Conservation (phyloP, 2,113 vertebrate species). For the Psophia crepitans region DNA sequence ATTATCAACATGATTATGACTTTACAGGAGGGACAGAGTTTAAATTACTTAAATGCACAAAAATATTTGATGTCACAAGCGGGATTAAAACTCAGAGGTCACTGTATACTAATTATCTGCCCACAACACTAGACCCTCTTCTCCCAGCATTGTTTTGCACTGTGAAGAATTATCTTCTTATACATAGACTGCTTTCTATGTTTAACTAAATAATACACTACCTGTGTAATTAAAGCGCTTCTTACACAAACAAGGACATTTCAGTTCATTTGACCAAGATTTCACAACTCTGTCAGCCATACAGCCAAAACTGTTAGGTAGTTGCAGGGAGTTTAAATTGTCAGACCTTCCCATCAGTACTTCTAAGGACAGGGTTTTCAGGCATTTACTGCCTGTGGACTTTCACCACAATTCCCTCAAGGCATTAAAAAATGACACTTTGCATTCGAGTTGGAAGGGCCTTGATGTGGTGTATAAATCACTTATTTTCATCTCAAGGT, state of each 20-base stretch:
- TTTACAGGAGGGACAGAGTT: neutral
- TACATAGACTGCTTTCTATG: neutral
- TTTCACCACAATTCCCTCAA: neutral
- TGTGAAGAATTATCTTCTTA: neutral
- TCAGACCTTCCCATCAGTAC: neutral
- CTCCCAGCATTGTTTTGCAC: neutral
- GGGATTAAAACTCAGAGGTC: neutral
- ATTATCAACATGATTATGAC: neutral
- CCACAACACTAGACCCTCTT: neutral
- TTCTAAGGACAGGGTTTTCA: neutral
- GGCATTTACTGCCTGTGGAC: too few relatives aligned
- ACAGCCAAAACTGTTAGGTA: neutral
- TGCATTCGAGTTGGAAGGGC: neutral
- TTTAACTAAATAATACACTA: neutral
- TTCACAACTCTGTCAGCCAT: neutral
- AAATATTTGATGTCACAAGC: neutral
- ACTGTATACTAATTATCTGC: neutral
- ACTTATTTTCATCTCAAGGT: neutral
- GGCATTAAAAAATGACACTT: neutral
- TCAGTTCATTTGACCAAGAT: neutral
- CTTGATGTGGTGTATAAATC: neutral
- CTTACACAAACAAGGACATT: neutral
- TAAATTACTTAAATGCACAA: neutral
- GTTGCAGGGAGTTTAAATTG: neutral
- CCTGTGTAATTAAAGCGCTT: neutral